Base-by-base conservation (phyloP, 92 coral and sea anemone genomes). In the Epizoanthus stellaris region DNA sequence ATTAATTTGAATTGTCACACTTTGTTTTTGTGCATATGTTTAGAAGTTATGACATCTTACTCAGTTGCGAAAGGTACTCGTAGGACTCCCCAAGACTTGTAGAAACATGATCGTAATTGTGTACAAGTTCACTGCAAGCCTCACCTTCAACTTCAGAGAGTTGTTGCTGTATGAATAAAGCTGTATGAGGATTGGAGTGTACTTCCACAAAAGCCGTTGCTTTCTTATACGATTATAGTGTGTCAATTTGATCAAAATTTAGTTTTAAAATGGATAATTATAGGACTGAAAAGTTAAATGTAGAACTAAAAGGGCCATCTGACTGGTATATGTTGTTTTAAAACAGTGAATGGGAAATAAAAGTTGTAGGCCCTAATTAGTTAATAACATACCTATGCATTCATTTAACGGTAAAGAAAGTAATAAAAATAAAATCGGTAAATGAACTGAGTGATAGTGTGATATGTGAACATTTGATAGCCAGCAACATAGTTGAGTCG, bases 371-470 rank as follows among this genome's bases (percentile, higher is more conserved):
- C 56, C 56, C 56, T 52, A 1, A 30, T 30, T 30, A 52, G 15
- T 10, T 52, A 52, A 52, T 9, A 68, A 68, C 52, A n/a, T 68
- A 68, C 73, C 73, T 25, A 68, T 68, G 73, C 73, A 68, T 68
- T 68, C 73, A 68, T 67, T 67, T 67, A 38, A 36, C 10, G 49
- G 52, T 68, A 68, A 68, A 39, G 42, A 30, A 1, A 30, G 36
- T 30, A 34, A 68, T 68, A 25, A 45, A 34, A 38, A 68, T 68
- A 68, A 38, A 64, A 64, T 1, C n/a, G 69, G 73, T 38, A 52
- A 52, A 52, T 52, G 6, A 49, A 49, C 13, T 11, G 56, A 49
- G 56, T 49, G 14, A 49, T 49, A 2, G 56, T 45, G 52, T 9
- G 13, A 13, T 12, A 10, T 13, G 14, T 52, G 12, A 7, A 52